Percentiles rank a stretch among this genome's conserved stretches.
These are phyloP conservation scores for Heliconius sara DNA, from an alignment of 2,888 invertebrate genomes.

Conservation along the genomic window DNA sequence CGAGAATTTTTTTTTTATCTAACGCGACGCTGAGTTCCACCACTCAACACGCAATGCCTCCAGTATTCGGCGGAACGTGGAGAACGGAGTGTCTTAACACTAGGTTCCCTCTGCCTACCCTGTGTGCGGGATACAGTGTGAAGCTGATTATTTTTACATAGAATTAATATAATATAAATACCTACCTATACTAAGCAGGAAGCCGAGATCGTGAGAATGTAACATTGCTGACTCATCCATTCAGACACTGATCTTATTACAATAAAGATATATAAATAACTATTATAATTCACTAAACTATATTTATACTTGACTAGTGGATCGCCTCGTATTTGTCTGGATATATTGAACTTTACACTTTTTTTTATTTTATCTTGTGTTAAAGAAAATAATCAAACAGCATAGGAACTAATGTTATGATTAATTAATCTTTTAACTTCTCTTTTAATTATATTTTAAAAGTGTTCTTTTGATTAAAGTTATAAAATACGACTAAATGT, in stretches of 20 bases:
- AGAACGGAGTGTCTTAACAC: no score
- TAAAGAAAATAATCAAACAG: background rate
- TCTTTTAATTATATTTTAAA: no score
- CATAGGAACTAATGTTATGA: no score
- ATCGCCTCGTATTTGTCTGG: background rate
- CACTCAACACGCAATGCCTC: no score
- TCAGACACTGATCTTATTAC: slow-evolving; percentile 25
- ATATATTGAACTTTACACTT: background rate
- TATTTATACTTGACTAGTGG: background rate
- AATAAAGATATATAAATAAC: slow-evolving; percentile 21
- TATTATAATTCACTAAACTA: slow-evolving; percentile 3
- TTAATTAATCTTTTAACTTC: no score
- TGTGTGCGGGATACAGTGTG: no score
- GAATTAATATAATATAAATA: background rate
- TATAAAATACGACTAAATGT: no score
- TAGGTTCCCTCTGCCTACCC: no score
- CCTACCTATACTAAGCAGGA: slow-evolving; percentile 13
- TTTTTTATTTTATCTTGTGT: background rate
- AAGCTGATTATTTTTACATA: no score
- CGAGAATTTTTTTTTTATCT: no score
- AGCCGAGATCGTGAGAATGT: slow-evolving; percentile 38
- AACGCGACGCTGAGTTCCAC: background rate
- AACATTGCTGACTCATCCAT: slow-evolving; percentile 35
- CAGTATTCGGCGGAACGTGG: no score
- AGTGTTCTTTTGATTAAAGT: no score